phyloP scores from a whole-genome alignment of 30 jellyfish, hydroid and myxozoan genomes.

The Cassiopea xamachana region DNA sequence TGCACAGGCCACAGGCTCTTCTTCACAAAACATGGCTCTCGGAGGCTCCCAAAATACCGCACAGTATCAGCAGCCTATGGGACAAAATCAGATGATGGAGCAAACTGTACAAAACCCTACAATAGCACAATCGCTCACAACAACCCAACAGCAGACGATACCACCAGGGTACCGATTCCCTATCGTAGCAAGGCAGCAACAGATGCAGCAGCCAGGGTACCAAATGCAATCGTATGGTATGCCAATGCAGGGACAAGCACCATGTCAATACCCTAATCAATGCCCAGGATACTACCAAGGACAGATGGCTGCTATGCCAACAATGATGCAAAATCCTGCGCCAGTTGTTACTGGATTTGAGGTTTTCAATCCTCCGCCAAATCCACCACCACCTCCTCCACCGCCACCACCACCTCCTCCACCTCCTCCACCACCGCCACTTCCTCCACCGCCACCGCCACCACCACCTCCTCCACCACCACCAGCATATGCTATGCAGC shows the following conservation, averaged over 20 bases:
- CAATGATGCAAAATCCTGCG: slow-evolving; percentile 58
- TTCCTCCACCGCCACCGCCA: slow-evolving; percentile 53
- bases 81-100: slow-evolving; percentile 23
- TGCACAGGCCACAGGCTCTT: background rate
- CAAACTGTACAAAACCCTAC: slow-evolving; percentile 49
- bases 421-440: slow-evolving; percentile 52
- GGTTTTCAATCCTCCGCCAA: slow-evolving; percentile 30
- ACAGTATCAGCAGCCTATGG: slow-evolving; percentile 42
- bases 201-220: slow-evolving; percentile 46
- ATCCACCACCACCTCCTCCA: slow-evolving; percentile 45
- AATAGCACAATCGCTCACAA: slow-evolving; percentile 29
- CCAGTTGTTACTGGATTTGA: slow-evolving; percentile 50
- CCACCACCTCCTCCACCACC: slow-evolving; percentile 49
- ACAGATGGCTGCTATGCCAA: slow-evolving; percentile 40
- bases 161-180: slow-evolving; percentile 70
- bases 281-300: slow-evolving; percentile 59
- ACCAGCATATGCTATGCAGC: background rate
- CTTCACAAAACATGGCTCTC: background rate
- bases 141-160: slow-evolving; percentile 50
- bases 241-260: slow-evolving; percentile 71
- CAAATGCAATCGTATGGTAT: slow-evolving; percentile 60
- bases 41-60: slow-evolving; percentile 12
- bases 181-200: slow-evolving; percentile 26
- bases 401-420: slow-evolving; percentile 46
- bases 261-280: slow-evolving; percentile 71